Evolutionary conservation across 1,140 invertebrate genomes (phyloP).

Genomic region (Diachasmimorpha longicaudata): DNA sequence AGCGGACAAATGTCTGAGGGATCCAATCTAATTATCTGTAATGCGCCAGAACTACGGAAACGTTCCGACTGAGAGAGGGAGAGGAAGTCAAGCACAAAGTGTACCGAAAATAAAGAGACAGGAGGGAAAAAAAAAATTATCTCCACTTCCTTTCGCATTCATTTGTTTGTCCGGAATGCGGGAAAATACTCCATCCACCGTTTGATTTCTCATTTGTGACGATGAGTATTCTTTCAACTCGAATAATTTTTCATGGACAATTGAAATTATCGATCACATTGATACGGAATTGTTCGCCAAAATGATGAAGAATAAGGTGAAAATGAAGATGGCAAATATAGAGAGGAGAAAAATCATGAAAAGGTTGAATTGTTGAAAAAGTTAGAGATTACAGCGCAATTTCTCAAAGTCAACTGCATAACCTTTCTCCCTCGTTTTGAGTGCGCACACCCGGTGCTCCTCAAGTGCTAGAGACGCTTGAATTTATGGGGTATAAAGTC

Average conservation of each 20-base stretch:
- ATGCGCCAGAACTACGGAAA: slow-evolving; percentile 50
- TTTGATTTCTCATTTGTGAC: not conserved
- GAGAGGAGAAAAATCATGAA: not conserved
- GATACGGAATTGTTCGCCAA: no score
- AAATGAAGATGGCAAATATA: not conserved
- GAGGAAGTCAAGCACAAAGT: slow-evolving; percentile 24
- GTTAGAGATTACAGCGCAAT: not conserved
- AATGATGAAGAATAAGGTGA: not conserved
- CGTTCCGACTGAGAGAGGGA: not conserved
- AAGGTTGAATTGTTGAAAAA: not conserved
- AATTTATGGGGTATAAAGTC: slow-evolving; percentile 60
- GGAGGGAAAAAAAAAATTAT: not conserved
- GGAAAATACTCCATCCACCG: slow-evolving; percentile 12
- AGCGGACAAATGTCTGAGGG: slow-evolving; percentile 34
- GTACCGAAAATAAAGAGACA: slow-evolving; percentile 37
- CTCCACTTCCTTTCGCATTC: slow-evolving; percentile 24
- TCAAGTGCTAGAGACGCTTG: slow-evolving; percentile 38
- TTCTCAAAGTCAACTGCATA: slow-evolving; percentile 2
- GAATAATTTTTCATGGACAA: not conserved
- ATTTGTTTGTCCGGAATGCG: slow-evolving; percentile 41
- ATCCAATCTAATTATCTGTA: slow-evolving; percentile 54
- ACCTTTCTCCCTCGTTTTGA: not conserved
- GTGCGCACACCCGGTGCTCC: not conserved
- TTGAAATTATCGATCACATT: not conserved
- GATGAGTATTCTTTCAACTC: not conserved